Evolutionary conservation across 1,140 invertebrate species (phyloP).

Genomic region (Polyergus mexicanus): DNA sequence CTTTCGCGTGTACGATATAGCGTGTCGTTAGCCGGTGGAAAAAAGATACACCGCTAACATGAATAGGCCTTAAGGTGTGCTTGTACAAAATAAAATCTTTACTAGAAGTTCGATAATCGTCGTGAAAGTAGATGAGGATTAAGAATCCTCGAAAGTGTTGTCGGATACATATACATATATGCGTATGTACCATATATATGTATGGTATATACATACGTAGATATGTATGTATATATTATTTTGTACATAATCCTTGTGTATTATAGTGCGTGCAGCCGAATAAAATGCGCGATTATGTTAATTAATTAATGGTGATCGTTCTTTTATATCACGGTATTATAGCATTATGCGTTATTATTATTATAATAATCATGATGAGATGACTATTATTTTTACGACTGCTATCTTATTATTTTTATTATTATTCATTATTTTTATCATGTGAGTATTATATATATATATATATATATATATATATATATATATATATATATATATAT

Average conservation of each 20-base stretch:
- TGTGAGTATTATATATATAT: constrained; percentile 73
- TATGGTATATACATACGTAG: constrained; percentile 10
- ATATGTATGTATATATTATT: constrained; percentile 74
- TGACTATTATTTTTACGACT: constrained; percentile 46
- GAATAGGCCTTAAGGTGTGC: constrained; percentile 76
- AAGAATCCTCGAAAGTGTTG: constrained; percentile 21
- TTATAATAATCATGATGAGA: constrained; percentile 11
- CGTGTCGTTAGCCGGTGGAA: constrained; percentile 55
- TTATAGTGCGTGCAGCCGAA: constrained; percentile 73
- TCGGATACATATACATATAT: constrained; percentile 33
- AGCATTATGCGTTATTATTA: constrained; percentile 33
- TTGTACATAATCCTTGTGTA: constrained; percentile 85
- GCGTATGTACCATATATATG: constrained; percentile 7
- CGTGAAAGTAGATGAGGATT: constrained; percentile 79
- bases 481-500: too few species aligned
- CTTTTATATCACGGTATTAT: constrained; percentile 6
- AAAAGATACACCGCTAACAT: constrained; percentile 59
- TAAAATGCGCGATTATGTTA: constrained; percentile 63
- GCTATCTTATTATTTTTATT: constrained; percentile 66
- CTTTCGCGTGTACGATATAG: constrained; percentile 72
- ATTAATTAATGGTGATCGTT: constrained; percentile 41
- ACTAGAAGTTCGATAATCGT: constrained; percentile 82
- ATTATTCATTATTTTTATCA: constrained; percentile 69
- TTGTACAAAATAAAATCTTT: constrained; percentile 71
- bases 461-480: constrained; percentile 65